Percentiles rank a stretch among this genome's conserved stretches.
Conservation (phyloP, 2,888 invertebrate genomes). For the Fragum sueziense region DNA sequence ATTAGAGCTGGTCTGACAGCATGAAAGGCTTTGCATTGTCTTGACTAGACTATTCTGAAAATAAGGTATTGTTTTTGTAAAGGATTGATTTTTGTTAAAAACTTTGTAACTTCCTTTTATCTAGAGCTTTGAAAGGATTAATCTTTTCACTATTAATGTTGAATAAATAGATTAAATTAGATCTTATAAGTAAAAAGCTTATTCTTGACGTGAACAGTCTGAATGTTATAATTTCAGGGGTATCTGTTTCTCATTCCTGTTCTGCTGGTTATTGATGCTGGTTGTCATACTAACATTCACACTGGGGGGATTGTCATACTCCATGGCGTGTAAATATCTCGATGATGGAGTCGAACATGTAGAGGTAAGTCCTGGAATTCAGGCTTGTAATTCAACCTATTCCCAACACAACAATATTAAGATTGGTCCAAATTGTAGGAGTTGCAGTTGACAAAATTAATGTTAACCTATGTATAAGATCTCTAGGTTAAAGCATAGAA, state of each 20-base stretch:
- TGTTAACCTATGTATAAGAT: background rate
- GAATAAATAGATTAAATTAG: too few species aligned
- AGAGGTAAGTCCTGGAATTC: constrained; percentile 48
- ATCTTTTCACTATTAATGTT: too few species aligned
- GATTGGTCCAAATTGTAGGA: background rate
- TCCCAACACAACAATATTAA: background rate
- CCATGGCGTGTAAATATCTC: constrained; percentile 75
- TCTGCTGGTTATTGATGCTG: constrained; percentile 78
- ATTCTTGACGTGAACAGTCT: too few species aligned
- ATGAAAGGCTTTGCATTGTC: too few species aligned
- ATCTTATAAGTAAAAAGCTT: too few species aligned
- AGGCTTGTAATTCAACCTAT: background rate
- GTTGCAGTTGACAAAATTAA: background rate
- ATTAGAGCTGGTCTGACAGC: too few species aligned
- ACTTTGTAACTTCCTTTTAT: too few species aligned
- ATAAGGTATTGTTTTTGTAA: too few species aligned
- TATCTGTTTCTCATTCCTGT: constrained; percentile 78
- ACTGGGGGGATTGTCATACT: constrained; percentile 73
- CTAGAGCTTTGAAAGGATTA: too few species aligned
- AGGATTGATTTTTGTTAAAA: too few species aligned
- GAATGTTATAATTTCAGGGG: too few species aligned
- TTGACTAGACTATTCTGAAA: too few species aligned
- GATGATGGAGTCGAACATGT: constrained; percentile 63
- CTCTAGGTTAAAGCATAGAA: background rate
- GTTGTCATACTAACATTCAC: constrained; percentile 72